These are phyloP conservation scores for Drosophila glabriapex DNA, from an alignment of 2,888 invertebrate genomes.

Conservation along the genomic window DNA sequence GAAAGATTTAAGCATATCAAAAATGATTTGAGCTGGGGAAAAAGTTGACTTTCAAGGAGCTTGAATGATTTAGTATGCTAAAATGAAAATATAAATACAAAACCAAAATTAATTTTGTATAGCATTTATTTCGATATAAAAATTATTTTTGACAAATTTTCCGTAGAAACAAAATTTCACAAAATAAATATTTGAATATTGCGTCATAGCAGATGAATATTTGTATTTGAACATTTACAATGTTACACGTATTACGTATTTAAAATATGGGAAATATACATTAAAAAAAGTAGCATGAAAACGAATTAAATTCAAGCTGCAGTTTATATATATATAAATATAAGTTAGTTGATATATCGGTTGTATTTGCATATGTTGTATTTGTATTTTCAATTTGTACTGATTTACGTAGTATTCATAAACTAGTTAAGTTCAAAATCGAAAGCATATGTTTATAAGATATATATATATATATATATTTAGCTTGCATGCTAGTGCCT, in stretches of 20 bases:
- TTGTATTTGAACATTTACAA: conserved; percentile 12
- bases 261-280: background rate
- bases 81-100: conserved; percentile 2
- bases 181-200: background rate
- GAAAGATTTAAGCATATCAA: background rate
- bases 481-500: conserved; percentile 63
- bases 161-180: background rate
- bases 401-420: conserved; percentile 71
- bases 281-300: background rate
- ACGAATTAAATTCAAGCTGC: conserved; percentile 13
- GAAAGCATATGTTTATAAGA: conserved; percentile 26
- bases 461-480: background rate
- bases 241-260: conserved; percentile 2
- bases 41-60: background rate
- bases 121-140: conserved; percentile 20
- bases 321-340: conserved; percentile 1
- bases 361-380: conserved; percentile 51
- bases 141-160: background rate
- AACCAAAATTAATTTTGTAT: background rate
- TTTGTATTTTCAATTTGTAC: conserved; percentile 61
- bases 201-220: conserved; percentile 11
- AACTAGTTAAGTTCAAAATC: conserved; percentile 17
- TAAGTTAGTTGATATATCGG: conserved; percentile 25
- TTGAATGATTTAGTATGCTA: background rate
- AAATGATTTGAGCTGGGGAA: background rate